Evolutionary conservation across 2,113 vertebrate genomes (phyloP).

Genomic region (Hydropotes inermis): DNA sequence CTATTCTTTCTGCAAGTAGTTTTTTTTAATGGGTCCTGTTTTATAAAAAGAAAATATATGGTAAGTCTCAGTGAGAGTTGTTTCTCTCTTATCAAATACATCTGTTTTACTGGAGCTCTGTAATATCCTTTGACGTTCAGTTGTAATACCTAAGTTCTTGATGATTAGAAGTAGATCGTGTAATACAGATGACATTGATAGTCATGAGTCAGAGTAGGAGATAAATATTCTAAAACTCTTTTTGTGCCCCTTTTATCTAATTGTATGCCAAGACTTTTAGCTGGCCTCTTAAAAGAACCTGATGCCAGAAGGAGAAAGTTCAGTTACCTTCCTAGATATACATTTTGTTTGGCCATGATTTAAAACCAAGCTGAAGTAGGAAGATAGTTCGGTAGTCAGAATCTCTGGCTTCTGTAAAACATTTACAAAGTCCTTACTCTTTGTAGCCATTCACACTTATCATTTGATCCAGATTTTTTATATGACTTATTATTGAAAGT

Average conservation of each 20-base stretch:
- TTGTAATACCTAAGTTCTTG: slow-evolving; percentile 15
- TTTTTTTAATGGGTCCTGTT: neutral
- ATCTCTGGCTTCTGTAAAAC: neutral
- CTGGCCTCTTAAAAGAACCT: neutral
- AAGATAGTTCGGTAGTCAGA: neutral
- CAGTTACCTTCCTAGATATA: neutral
- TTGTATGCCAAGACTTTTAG: neutral
- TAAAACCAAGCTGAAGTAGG: neutral
- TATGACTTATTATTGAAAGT: neutral
- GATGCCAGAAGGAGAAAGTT: slow-evolving; percentile 1
- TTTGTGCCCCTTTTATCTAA: neutral
- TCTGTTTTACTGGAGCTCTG: slow-evolving; percentile 4
- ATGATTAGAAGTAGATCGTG: neutral
- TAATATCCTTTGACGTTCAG: neutral
- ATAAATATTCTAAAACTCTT: neutral
- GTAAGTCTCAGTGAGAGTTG: neutral
- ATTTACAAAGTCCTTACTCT: neutral
- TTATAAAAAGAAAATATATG: neutral
- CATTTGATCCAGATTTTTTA: neutral
- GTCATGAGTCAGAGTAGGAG: neutral
- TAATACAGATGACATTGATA: neutral
- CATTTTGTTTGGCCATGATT: slow-evolving; percentile 2
- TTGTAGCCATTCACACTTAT: neutral
- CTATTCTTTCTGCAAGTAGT: slow-evolving; percentile 5
- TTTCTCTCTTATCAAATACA: neutral